Percentiles rank a stretch among this genome's conserved stretches.
These are phyloP conservation scores for Coregonus ussuriensis DNA, from an alignment of 2,797 vertebrate species.

Conservation along the genomic window DNA sequence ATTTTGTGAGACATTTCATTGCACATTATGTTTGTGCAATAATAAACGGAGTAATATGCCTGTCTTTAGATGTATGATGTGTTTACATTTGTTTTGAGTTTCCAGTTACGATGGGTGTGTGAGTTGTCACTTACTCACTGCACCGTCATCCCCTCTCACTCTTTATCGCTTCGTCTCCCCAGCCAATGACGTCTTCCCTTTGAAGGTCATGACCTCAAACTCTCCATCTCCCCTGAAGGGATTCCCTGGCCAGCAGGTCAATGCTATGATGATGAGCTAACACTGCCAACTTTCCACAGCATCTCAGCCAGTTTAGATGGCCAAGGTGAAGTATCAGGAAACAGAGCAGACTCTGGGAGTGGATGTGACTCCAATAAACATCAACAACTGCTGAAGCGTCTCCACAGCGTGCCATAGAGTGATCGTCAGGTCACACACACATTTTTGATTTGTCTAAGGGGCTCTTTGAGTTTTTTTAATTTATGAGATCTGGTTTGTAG, in stretches of 20 bases:
- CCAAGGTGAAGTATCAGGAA: constrained; percentile 52
- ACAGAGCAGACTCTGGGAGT: constrained; percentile 52
- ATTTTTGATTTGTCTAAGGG: constrained; percentile 30
- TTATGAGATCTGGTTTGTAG: constrained; percentile 37
- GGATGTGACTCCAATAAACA: constrained; percentile 48
- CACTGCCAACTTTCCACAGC: constrained; percentile 31
- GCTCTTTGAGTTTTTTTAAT: constrained; percentile 21
- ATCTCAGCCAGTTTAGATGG: constrained; percentile 41
- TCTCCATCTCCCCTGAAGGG: constrained; percentile 33
- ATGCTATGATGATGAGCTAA: constrained; percentile 26
- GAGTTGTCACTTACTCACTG: constrained; percentile 50
- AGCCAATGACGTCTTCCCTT: constrained; percentile 18
- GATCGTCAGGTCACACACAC: constrained; percentile 14
- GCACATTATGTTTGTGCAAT: constrained; percentile 11
- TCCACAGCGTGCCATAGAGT: constrained; percentile 24
- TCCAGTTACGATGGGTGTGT: constrained; percentile 20
- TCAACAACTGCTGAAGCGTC: constrained; percentile 34
- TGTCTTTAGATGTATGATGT: constrained; percentile 19
- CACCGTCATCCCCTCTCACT: constrained; percentile 27
- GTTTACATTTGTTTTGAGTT: constrained; percentile 41
- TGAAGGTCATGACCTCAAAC: constrained; percentile 34
- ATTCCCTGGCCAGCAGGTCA: constrained; percentile 46
- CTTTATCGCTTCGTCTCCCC: constrained; percentile 2
- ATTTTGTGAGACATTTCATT: constrained; percentile 30
- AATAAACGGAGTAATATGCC: constrained; percentile 20